Base-by-base conservation (phyloP, 2,888 invertebrate species). In the Drosophila pseudotalamancana region DNA sequence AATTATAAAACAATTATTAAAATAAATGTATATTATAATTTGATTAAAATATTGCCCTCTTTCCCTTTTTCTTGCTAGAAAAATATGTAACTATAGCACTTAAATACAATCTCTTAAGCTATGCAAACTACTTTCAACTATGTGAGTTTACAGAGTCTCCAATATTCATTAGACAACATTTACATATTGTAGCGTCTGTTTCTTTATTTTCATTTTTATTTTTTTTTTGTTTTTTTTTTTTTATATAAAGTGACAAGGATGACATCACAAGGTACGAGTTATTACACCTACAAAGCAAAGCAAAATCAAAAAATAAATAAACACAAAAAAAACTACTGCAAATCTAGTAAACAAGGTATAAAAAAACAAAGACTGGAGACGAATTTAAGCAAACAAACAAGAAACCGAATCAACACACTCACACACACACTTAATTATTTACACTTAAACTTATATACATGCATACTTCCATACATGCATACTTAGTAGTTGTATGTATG, bases 351-450 rank as follows among this genome's bases (percentile, higher is more conserved):
- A 71, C 75, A 72, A 66, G 56, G 65, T 63, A 70, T 73, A 79
- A 79, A 79, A 64, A 78, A 79, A 79, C 67, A 78, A 77, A 80
- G 63, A 35, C 60, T 55, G 49, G 57, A 63, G 62, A 66, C 57
- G 73, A 83, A 75, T 64, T 71, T 32, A 75, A 66, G 63, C 70
- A 82, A 78, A 76, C 70, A 78, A 75, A 75, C 62, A 82, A 71
- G 56, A 51, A 55, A 72, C 25, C 29, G 32, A 29, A 14, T 32
- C 14, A 11, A 19, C 29, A 3, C 18, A n/a, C 18, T 5, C 9
- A 45, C 18, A n/a, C 18, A 9, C 9, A 45, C 29, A 9, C 12
- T 12, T 19, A 45, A 18, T 8, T 42, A 50, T 43, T 39, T 27
- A 45, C 35, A 62, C 25, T 16, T 21, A 54, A 2, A 19, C 21